These are phyloP conservation scores for Agapornis roseicollis DNA, from an alignment of 2,113 vertebrate genomes.

Conservation along the genomic window DNA sequence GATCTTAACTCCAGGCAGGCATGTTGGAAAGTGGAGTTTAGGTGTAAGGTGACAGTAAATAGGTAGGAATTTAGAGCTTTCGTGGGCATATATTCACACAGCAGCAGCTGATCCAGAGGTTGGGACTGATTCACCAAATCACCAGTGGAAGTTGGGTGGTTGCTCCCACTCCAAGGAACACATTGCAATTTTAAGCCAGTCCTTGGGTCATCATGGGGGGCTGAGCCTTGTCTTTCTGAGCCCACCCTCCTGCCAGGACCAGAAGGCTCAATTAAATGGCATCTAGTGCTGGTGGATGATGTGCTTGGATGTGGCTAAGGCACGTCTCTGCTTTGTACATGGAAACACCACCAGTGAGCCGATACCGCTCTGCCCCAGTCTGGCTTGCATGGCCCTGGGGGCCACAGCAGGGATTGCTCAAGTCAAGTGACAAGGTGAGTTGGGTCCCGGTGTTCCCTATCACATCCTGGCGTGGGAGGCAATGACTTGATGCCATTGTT, in stretches of 20 bases:
- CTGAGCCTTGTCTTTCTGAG: not conserved
- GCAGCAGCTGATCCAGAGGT: not conserved
- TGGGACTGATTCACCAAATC: not conserved
- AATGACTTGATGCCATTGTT: not conserved
- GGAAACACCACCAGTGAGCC: not conserved
- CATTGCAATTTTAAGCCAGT: not conserved
- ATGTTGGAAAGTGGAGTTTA: not conserved
- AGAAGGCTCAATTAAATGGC: not conserved
- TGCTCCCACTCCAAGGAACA: not conserved
- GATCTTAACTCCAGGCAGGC: not conserved
- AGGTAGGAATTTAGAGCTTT: not conserved
- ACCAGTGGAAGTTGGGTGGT: not conserved
- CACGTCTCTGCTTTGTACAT: not conserved
- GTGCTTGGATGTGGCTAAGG: not conserved
- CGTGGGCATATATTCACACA: not conserved
- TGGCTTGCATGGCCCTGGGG: not conserved
- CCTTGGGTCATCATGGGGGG: not conserved
- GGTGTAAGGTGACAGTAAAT: not conserved
- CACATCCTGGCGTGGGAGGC: constrained; percentile 57
- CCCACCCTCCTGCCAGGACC: not conserved
- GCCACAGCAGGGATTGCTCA: not conserved
- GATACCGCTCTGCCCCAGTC: not conserved
- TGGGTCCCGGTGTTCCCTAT: not conserved
- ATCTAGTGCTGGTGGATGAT: not conserved
- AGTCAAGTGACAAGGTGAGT: not conserved